Base-by-base conservation (phyloP, 2,888 invertebrate species). In the Drosophila monieri region DNA sequence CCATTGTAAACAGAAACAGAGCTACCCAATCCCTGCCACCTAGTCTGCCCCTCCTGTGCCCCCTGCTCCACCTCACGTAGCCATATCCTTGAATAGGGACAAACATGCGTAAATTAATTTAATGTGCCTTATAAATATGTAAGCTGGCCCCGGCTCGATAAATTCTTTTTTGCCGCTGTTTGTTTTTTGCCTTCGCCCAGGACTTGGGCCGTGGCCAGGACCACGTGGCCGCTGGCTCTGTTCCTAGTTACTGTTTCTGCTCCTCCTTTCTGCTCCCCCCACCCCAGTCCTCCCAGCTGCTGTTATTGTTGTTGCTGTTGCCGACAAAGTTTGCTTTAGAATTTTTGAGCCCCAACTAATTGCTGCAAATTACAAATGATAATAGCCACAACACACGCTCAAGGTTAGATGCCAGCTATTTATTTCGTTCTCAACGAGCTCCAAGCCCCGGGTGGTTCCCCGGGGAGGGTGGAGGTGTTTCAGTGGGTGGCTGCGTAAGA, bases 321-420 rank as follows among this genome's bases (percentile, higher is more conserved):
- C 66, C 78, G 70, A 70, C 74, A 74, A 88, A 86, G 81, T 88
- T 86, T 86, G 86, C 84, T 88, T 86, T 88, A 78, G 78, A 88
- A 86, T 86, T 88, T 86, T 85, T 86, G 84, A 88, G 85, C 85
- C 76, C 73, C 77, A 83, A 80, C 88, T 85, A 85, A 85, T 86
- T 88, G 88, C 85, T 74, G 79, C 83, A 88, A 88, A 86, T 86
- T 85, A 88, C 81, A 73, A 87, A 80, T 88, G 88, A 86, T 86
- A 86, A 86, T 85, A 81, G 85, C 87, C 88, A 78, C 85, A 88
- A 85, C 87, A 80, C 86, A 88, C 86, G 87, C 85, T 88, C 78
- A 84, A 84, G 85, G 87, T 79, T 81, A 84, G 54, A 65, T 46
- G 64, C 64, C 66, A 27, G 80, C 73, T 64, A 88, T 86, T 88